Conservation (phyloP, 1,140 invertebrate species). For the Grapholita molesta region DNA sequence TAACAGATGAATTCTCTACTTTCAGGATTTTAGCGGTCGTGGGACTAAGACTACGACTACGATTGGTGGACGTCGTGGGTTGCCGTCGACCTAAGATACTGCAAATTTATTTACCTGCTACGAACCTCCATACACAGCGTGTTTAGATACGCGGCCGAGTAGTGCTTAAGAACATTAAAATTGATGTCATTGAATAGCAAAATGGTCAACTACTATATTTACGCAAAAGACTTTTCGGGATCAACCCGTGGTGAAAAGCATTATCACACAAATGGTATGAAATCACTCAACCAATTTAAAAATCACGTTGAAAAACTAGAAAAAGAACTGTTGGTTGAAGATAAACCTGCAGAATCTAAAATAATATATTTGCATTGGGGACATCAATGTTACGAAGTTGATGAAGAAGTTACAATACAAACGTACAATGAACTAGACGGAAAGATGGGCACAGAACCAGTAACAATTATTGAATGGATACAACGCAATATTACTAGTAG, state of each 20-base stretch:
- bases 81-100: no score
- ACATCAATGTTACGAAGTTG: constrained; percentile 21
- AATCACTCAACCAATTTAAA: constrained; percentile 31
- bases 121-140: no score
- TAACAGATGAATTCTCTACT: no score
- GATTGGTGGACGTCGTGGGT: no score
- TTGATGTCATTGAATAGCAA: no score
- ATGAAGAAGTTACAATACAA: constrained; percentile 20
- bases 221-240: constrained; percentile 34
- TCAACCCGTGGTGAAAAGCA: constrained; percentile 20
- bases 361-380: constrained; percentile 39
- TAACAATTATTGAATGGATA: constrained; percentile 25
- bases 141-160: not conserved
- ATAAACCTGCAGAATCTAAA: constrained; percentile 27
- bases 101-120: no score
- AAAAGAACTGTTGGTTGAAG: constrained; percentile 20
- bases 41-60: no score
- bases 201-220: constrained; percentile 25
- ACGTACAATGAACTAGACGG: constrained; percentile 20
- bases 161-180: not conserved
- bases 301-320: constrained; percentile 26
- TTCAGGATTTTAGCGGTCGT: no score
- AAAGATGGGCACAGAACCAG: constrained; percentile 19
- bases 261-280: constrained; percentile 29
- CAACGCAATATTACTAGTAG: constrained; percentile 8